Evolutionary conservation across 2,888 invertebrate genomes (phyloP).

Genomic region (Heliconius charithonia): DNA sequence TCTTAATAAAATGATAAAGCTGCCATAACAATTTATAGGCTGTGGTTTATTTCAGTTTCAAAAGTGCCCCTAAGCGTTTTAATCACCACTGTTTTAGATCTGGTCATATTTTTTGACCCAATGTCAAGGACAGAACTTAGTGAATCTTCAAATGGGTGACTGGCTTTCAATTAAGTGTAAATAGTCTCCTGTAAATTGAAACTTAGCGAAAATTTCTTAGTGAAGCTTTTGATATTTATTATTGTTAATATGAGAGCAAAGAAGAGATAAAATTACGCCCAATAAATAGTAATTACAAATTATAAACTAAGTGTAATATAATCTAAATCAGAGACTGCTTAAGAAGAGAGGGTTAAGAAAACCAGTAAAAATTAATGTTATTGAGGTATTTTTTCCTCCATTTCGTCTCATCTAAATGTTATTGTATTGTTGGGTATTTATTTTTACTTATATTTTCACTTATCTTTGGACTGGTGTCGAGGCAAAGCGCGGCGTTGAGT

Average conservation of each 20-base stretch:
- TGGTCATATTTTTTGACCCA: slow-evolving; percentile 13
- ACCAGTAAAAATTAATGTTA: too few relatives aligned
- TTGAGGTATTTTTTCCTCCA: too few relatives aligned
- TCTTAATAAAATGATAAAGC: not conserved
- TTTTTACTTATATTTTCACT: too few relatives aligned
- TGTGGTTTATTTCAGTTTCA: slow-evolving; percentile 1
- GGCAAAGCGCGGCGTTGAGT: too few relatives aligned
- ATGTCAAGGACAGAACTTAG: slow-evolving; percentile 23
- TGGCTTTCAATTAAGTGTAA: not conserved
- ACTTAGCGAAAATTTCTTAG: not conserved
- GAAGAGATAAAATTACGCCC: not conserved
- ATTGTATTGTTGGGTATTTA: too few relatives aligned
- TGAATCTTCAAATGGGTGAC: not conserved
- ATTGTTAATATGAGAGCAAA: not conserved
- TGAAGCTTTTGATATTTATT: not conserved
- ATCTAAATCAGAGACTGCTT: too few relatives aligned
- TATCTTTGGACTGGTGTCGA: too few relatives aligned
- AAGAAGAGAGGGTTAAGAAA: too few relatives aligned
- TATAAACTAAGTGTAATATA: too few relatives aligned
- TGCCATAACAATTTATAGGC: not conserved
- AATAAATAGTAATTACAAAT: too few relatives aligned
- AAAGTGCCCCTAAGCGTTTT: slow-evolving; percentile 6
- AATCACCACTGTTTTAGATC: slow-evolving; percentile 16
- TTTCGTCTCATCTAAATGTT: too few relatives aligned
- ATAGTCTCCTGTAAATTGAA: not conserved